Base-by-base conservation (phyloP, 2,797 vertebrate species). In the Sebastes vulpes region DNA sequence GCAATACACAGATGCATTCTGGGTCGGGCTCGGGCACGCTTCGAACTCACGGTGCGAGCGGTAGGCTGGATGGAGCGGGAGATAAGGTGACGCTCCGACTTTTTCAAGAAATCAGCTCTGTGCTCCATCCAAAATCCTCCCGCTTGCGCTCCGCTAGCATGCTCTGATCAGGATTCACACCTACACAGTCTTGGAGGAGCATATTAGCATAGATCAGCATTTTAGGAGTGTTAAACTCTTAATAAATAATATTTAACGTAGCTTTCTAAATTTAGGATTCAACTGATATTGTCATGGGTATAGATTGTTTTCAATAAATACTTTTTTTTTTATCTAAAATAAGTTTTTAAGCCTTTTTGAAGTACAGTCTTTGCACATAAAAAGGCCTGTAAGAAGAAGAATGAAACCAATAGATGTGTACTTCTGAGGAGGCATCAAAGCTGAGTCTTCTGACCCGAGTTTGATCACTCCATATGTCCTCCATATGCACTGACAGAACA, bases 401-500 rank as follows among this genome's bases (percentile, higher is more conserved):
- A 75, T 60, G 56, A 81, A 86, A 79, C 10, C 76, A 75, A 61
- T 59, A 84, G 38, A 81, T 82, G 50, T 78, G 67, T 60, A 65
- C 63, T 25, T 60, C 42, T 59, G 63, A 68, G 28, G 75, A 83
- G 32, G 75, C 79, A 76, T 87, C 87, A 91, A 93, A 91, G 92
- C 86, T 71, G 26, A 9, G 29, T 81, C 66, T 75, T 58, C 58
- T 86, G 81, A 90, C 73, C 76, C 23, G 10, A 69, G 72, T 79
- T 75, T 71, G 76, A 85, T 85, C 18, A 8, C 65, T 64, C 82
- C 84, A 90, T 80, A 65, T 93, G 90, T 84, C 58, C 64, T 65
- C 81, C 93, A 91, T 75, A 88, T 88, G 83, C 65, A 65, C 61
- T 26, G 76, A 65, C 12, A 32, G 26, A 77, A 64, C 46, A 65